Evolutionary conservation across 2,888 invertebrate genomes (phyloP), one percentile per base, ranked within the genome.

Genomic region (Rhagophthalmus giganteus): DNA sequence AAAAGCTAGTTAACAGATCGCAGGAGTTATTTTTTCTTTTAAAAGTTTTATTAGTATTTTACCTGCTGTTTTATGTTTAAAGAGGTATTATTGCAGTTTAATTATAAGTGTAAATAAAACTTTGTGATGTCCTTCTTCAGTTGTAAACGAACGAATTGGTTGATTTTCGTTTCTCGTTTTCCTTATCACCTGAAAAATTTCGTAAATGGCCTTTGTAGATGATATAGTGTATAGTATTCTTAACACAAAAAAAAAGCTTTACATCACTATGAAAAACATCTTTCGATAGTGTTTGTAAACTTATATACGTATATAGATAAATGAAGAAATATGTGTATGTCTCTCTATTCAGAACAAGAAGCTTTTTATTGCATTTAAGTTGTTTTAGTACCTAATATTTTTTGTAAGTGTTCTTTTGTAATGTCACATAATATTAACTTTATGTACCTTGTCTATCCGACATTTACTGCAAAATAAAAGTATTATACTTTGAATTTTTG

Each of bases 381-480:
- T 47, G n/a, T n/a, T 32, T 55, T 55, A 57, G 54, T 57, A 57
- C 50, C 52, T 57, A 52, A 57, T 56, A 46, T 41, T 52, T 37
- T 48, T 35, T 50, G 53, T 53, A 45, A 45, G 51, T 51, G n/a
- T 45, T 40, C 39, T 40, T 49, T 54, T 54, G 48, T 45, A 54
- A 40, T 49, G 46, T 57, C 52, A 50, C 51, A 44, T 52, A 55
- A 46, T 49, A 51, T 57, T 54, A 49, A 49, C 49, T 47, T 54
- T 55, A 57, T 57, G 57, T 57, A 57, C 54, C 57, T 57, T 55
- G 49, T 57, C 53, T n/a, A n/a, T 55, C 24, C 53, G 53, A 57
- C 44, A 54, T 51, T 55, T 55, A 45, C 45, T 55, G 57, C 57
- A 57, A 57, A 56, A 57, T 54, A 54, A 51, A 40, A 46, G 41